These are phyloP conservation scores for Syngnathus scovelli DNA, from an alignment of 2,113 vertebrate genomes.

Conservation along the genomic window DNA sequence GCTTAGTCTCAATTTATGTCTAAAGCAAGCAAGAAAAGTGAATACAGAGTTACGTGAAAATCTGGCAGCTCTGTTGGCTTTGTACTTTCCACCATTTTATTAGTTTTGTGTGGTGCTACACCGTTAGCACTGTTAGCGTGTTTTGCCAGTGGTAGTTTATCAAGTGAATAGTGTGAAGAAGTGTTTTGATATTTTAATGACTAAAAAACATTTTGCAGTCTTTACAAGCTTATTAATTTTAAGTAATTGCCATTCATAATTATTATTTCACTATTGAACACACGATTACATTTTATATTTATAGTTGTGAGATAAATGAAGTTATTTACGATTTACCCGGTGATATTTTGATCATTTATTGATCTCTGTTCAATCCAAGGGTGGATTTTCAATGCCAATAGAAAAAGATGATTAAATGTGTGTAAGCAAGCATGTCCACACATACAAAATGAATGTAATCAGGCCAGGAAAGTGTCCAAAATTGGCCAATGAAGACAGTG, in stretches of 20 bases:
- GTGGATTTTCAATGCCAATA: not conserved
- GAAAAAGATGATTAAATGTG: not conserved
- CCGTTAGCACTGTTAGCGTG: no score
- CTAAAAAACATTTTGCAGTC: no score
- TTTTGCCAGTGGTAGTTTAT: no score
- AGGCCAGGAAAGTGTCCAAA: not conserved
- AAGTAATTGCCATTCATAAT: no score
- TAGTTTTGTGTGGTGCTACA: no score
- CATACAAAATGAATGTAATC: not conserved
- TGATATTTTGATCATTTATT: not conserved
- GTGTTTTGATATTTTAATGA: no score
- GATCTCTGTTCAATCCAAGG: not conserved
- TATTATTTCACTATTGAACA: no score
- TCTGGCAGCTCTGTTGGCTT: not conserved
- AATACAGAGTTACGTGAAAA: not conserved
- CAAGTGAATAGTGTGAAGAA: no score
- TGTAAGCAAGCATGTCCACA: not conserved
- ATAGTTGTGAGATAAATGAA: not conserved
- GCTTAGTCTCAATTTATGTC: not conserved
- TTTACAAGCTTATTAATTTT: no score
- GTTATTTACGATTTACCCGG: not conserved
- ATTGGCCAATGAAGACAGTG: slow-evolving; percentile 1
- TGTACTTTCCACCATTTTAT: no score
- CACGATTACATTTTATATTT: not conserved
- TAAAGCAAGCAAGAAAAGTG: not conserved